A percentile compares a stretch with the other conserved stretches of the same genome.
Evolutionary conservation across 2,888 invertebrate species (phyloP).

Genomic region (Eristalinus aeneus): DNA sequence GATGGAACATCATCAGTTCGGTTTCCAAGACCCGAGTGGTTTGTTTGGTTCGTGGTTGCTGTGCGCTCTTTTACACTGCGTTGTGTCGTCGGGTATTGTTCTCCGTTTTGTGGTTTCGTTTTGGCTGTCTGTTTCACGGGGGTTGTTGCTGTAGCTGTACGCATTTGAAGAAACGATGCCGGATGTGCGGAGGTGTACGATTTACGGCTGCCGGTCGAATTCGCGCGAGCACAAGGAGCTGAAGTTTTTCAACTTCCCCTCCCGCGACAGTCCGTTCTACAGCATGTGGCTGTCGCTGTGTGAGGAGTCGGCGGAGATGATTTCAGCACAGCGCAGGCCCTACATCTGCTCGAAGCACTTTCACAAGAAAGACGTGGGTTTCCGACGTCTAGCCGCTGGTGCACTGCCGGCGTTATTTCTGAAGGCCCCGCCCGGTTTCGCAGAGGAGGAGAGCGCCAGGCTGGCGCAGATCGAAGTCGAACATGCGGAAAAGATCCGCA

Average conservation of each 20-base stretch:
- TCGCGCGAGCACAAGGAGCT: conserved; percentile 76
- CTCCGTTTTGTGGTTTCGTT: not conserved
- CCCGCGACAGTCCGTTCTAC: conserved; percentile 76
- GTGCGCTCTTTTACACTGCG: not conserved
- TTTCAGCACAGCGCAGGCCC: conserved; percentile 76
- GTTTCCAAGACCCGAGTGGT: conserved; percentile 17
- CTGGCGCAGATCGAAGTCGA: conserved; percentile 74
- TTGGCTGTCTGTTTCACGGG: not conserved
- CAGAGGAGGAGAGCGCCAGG: conserved; percentile 72
- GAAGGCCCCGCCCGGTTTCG: conserved; percentile 63
- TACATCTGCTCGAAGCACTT: conserved; percentile 78
- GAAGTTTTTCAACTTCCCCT: conserved; percentile 78
- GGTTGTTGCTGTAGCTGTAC: not conserved
- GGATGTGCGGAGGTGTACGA: conserved; percentile 78
- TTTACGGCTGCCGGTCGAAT: conserved; percentile 77
- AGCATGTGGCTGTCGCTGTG: conserved; percentile 77
- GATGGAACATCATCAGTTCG: conserved; percentile 6
- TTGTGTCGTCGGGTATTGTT: not conserved
- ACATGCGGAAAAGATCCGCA: not conserved
- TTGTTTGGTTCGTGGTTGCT: conserved; percentile 7
- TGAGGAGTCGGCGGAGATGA: conserved; percentile 76
- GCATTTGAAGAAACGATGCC: conserved; percentile 73
- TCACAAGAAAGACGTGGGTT: conserved; percentile 76
- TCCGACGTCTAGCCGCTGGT: conserved; percentile 75
- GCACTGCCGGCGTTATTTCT: conserved; percentile 76